Percentiles rank a stretch among this genome's conserved stretches.
These are phyloP conservation scores for Drosophila paranaensis DNA, from an alignment of 2,888 invertebrate genomes.

Conservation along the genomic window DNA sequence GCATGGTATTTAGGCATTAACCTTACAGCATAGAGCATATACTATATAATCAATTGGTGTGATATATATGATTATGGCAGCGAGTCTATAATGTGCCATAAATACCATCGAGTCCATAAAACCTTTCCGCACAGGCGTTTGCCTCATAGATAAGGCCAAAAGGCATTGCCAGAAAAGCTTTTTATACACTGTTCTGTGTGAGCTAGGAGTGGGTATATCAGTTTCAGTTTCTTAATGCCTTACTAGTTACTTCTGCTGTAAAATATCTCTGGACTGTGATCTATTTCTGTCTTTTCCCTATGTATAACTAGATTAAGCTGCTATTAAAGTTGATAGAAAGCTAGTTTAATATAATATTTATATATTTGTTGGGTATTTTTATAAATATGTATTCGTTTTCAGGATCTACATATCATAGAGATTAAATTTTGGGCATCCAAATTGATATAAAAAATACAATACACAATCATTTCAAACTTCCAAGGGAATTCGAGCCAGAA, in stretches of 20 bases:
- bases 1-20: constrained; percentile 10
- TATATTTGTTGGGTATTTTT: no score
- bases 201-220: background rate
- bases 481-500: background rate
- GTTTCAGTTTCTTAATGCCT: no score
- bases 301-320: no score
- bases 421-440: background rate
- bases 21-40: constrained; percentile 2
- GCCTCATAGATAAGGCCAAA: background rate
- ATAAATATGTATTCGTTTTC: background rate
- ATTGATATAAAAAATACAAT: background rate
- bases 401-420: constrained; percentile 5
- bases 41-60: background rate
- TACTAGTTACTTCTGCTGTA: no score
- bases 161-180: background rate
- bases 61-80: background rate
- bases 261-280: no score
- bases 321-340: no score
- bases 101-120: background rate
- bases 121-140: background rate
- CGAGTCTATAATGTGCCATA: background rate
- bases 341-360: no score
- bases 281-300: no score
- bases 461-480: background rate
- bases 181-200: background rate